Percentiles rank a stretch among this genome's conserved stretches.
Conservation (phyloP, 2,113 vertebrate genomes). For the Nansenia antarctica region DNA sequence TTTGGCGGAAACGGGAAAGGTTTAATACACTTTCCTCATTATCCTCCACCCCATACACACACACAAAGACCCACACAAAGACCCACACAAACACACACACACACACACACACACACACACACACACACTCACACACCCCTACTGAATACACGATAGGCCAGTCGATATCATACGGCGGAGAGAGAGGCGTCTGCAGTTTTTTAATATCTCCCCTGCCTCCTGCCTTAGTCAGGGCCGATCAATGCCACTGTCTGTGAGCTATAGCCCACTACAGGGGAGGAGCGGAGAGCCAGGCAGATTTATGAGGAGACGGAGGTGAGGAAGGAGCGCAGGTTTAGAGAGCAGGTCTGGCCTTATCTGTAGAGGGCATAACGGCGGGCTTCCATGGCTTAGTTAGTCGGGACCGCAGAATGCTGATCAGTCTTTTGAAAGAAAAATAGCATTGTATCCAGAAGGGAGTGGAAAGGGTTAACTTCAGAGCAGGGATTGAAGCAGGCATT, state of each 20-base stretch:
- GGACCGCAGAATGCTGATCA: not conserved
- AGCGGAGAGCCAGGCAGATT: conserved; percentile 51
- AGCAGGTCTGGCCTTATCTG: conserved; percentile 26
- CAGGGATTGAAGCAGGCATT: conserved; percentile 40
- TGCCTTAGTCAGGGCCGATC: conserved; percentile 57
- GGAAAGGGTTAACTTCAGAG: conserved; percentile 41
- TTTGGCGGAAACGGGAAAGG: conserved; percentile 24
- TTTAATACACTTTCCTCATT: conserved; percentile 52
- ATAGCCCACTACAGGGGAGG: conserved; percentile 46
- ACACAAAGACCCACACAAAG: too few relatives aligned
- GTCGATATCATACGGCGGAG: conserved; percentile 62
- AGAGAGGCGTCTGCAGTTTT: conserved; percentile 53
- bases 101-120: not conserved
- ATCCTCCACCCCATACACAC: conserved; percentile 32
- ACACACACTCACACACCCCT: conserved; percentile 17
- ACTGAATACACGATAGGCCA: conserved; percentile 51
- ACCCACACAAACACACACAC: too few relatives aligned
- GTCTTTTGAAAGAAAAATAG: not conserved
- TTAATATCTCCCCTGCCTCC: conserved; percentile 65
- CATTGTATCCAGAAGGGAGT: conserved; percentile 10
- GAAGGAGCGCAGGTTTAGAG: conserved; percentile 42
- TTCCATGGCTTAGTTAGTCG: not conserved
- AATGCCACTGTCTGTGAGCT: conserved; percentile 67
- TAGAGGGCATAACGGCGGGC: not conserved
- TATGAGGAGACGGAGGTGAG: conserved; percentile 52